Evolutionary conservation across 1,140 invertebrate species (phyloP), one percentile per base, ranked within the genome.

Genomic region (Bombus haemorrhoidalis): DNA sequence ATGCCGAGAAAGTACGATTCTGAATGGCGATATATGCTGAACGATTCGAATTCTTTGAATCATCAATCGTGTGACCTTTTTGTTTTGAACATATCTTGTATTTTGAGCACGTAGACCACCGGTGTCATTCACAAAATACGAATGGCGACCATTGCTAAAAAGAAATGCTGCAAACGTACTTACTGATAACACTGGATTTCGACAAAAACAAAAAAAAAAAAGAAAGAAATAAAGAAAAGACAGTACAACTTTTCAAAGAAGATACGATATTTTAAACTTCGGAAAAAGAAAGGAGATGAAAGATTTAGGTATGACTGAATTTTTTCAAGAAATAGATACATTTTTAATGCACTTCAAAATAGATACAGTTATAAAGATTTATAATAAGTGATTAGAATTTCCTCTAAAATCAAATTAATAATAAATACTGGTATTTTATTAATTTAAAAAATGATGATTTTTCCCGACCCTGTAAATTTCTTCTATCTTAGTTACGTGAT

Each of bases 41-140:
- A 28, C 47, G 69, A 41, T 59, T 57, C 80, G 69, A 81, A 81
- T 81, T 81, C 69, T 12, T 64, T 25, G 80, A 62, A 37, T 13
- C 34, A 72, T 81, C 69, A 81, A 81, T 73, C 41, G 41, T 37
- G 34, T 62, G 25, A 43, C 69, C 53, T 82, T 73, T 53, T 82
- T 39, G 53, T 34, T 69, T 3, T 43, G 25, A 43, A 47, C 41
- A 13, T 25, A 64, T 22, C n/a, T 57, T 53, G 69, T 82, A 82
- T 82, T 64, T 43, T 13, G 39, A 47, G 39, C 80, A 82, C 80
- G 80, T 82, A 82, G 15, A 72, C 10, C 34, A 74, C 22, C 53
- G n/a, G 69, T 73, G 53, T 82, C 53, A 74, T 34, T 82, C 37
- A 5, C 39, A 6, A n/a, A 74, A 43, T 43, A 78, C 53, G 25